Conservation (phyloP, 1,140 invertebrate genomes). For the Listronotus bonariensis region DNA sequence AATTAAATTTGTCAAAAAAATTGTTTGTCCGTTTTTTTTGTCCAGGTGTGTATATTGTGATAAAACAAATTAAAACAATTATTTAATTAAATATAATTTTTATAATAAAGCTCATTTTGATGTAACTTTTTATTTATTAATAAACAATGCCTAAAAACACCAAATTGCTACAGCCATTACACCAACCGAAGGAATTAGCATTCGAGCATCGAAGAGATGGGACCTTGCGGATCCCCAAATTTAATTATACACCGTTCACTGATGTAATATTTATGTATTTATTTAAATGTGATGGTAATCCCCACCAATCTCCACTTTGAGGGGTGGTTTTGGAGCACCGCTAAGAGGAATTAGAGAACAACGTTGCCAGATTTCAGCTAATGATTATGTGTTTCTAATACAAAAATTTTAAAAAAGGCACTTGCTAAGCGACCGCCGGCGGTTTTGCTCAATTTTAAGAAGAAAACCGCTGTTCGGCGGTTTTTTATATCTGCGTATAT, state of each 20-base stretch:
- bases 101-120: no score
- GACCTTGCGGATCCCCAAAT: constrained; percentile 42
- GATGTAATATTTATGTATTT: constrained; percentile 59
- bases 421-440: no score
- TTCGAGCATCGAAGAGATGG: constrained; percentile 49
- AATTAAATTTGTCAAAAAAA: no score
- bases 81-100: no score
- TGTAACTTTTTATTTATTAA: not conserved
- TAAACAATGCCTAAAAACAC: not conserved
- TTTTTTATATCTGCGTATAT: no score
- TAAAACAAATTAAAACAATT: no score
- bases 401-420: no score
- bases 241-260: constrained; percentile 57
- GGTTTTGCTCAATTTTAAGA: no score
- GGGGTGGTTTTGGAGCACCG: constrained; percentile 30
- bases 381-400: no score
- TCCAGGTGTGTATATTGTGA: no score
- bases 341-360: constrained; percentile 15
- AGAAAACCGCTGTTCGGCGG: no score
- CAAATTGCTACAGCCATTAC: constrained; percentile 48
- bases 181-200: constrained; percentile 54
- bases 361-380: constrained; percentile 2
- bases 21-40: no score
- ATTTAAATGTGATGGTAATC: constrained; percentile 58
- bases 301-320: constrained; percentile 37